A percentile compares a stretch with the other conserved stretches of the same genome.
Conservation (phyloP, 2,797 vertebrate genomes). For the Dicrostonyx torquatus region DNA sequence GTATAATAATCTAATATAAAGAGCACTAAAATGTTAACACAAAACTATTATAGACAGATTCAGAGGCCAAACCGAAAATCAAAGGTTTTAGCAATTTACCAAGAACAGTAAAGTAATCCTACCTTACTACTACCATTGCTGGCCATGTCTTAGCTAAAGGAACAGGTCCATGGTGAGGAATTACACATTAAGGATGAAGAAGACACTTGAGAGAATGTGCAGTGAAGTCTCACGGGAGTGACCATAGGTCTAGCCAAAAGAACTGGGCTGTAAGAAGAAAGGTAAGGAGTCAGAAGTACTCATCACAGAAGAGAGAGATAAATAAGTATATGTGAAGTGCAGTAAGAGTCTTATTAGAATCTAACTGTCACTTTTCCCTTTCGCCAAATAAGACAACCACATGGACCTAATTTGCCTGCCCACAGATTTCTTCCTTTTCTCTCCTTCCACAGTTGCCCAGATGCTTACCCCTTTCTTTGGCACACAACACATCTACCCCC, state of each 20-base stretch:
- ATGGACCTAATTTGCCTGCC: background rate
- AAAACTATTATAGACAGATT: conserved; percentile 16
- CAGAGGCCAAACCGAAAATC: background rate
- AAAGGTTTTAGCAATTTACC: background rate
- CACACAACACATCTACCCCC: background rate
- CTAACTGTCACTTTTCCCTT: background rate
- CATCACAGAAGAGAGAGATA: background rate
- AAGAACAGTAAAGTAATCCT: conserved; percentile 60
- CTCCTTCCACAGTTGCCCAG: background rate
- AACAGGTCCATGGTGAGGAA: conserved; percentile 64
- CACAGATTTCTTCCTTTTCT: background rate
- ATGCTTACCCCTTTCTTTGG: background rate
- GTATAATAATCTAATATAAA: conserved; percentile 29
- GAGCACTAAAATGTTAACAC: conserved; percentile 45
- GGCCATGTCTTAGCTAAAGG: conserved; percentile 65
- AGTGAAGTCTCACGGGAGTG: conserved; percentile 44
- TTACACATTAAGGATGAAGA: conserved; percentile 57
- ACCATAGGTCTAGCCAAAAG: conserved; percentile 63
- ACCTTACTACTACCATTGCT: conserved; percentile 69
- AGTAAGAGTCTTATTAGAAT: background rate
- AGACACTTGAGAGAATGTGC: conserved; percentile 41
- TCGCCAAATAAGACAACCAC: background rate
- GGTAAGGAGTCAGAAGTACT: conserved; percentile 51
- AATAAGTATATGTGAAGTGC: rapidly evolving
- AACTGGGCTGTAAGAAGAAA: conserved; percentile 65